Percentiles rank a stretch among this genome's conserved stretches.
Evolutionary conservation across 2,888 invertebrate genomes (phyloP).

Genomic region (Mamestra brassicae): DNA sequence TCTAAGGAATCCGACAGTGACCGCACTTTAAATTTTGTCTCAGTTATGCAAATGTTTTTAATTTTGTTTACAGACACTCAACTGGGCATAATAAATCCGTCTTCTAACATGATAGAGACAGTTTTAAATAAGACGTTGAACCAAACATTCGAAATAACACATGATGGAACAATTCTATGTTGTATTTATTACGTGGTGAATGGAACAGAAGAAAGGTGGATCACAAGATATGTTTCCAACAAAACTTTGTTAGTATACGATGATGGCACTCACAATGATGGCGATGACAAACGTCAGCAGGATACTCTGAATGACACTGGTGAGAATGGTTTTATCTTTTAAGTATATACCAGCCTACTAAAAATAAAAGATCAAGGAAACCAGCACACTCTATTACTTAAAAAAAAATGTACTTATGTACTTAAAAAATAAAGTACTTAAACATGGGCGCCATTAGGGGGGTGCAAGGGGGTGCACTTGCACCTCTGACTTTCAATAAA

Average conservation of each 20-base stretch:
- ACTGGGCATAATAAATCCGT: conserved; percentile 18
- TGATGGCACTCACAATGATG: not conserved
- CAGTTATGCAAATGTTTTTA: no score
- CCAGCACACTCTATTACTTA: no score
- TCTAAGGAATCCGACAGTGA: no score
- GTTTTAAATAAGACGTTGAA: rapidly evolving
- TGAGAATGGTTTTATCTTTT: not conserved
- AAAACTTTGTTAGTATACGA: conserved; percentile 35
- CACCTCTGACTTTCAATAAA: no score
- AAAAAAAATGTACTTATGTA: no score
- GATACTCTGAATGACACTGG: not conserved
- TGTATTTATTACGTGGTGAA: conserved; percentile 21
- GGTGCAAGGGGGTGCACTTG: no score
- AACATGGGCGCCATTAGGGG: no score
- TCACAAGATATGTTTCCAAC: conserved; percentile 11
- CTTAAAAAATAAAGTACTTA: no score
- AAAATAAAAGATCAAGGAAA: no score
- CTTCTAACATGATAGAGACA: conserved; percentile 3
- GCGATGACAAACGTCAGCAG: not conserved
- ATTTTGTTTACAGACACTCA: conserved; percentile 31
- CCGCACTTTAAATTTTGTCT: no score
- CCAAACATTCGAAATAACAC: not conserved
- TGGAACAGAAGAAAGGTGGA: not conserved
- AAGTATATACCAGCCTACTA: no score
- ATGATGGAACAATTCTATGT: conserved; percentile 30